These are phyloP conservation scores for Oxyruncus cristatus DNA, from an alignment of 2,113 vertebrate genomes.

Conservation along the genomic window DNA sequence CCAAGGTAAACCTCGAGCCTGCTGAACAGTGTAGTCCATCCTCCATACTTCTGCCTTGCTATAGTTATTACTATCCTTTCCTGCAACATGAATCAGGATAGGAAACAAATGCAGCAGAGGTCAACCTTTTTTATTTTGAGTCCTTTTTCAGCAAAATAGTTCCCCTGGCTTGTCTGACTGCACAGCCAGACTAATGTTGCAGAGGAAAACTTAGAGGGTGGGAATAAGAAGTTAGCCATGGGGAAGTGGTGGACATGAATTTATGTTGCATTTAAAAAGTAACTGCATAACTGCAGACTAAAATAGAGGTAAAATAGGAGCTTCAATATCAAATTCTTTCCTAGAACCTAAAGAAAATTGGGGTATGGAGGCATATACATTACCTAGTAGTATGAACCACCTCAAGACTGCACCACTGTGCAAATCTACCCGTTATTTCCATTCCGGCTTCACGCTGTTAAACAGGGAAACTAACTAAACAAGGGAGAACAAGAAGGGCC, in stretches of 20 bases:
- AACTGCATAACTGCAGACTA: background rate
- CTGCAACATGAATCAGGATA: background rate
- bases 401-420: accelerated
- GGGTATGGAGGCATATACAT: background rate
- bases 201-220: background rate
- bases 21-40: background rate
- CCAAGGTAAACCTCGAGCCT: background rate
- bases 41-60: background rate
- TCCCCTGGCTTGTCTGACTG: background rate
- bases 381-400: background rate
- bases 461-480: background rate
- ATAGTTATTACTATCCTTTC: background rate
- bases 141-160: background rate
- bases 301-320: background rate
- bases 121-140: background rate
- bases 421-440: background rate
- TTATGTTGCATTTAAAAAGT: background rate
- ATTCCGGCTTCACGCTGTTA: accelerated
- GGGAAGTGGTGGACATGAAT: background rate
- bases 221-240: background rate
- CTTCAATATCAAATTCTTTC: background rate
- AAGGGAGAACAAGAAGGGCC: background rate
- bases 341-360: background rate
- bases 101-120: background rate
- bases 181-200: background rate